Evolutionary conservation across 2,113 vertebrate species (phyloP).

Genomic region (Crocuta crocuta): DNA sequence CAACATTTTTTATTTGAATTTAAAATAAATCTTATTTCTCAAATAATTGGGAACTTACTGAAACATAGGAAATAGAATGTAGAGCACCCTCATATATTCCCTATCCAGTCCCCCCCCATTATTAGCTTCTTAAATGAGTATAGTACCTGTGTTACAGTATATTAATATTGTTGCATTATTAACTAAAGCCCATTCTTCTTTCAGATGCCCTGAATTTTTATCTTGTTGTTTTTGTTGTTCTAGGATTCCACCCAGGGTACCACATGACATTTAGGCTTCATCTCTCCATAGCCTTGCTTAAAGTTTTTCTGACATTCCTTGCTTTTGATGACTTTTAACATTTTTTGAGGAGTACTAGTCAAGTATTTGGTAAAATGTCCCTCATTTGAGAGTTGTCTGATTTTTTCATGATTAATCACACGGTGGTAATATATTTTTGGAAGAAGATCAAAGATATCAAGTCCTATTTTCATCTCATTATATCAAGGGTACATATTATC

Average conservation of each 20-base stretch:
- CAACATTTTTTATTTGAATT: background rate
- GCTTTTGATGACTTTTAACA: background rate
- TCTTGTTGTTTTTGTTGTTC: background rate
- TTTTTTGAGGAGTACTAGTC: background rate
- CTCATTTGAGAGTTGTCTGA: background rate
- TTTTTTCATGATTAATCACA: background rate
- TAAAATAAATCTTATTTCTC: background rate
- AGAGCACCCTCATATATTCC: background rate
- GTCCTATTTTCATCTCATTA: background rate
- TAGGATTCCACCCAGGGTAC: background rate
- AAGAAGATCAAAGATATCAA: background rate
- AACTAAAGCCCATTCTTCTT: background rate
- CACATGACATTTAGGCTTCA: background rate
- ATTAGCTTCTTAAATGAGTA: background rate
- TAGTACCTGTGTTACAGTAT: background rate
- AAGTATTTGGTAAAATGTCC: background rate
- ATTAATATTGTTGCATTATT: background rate
- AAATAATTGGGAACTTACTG: background rate
- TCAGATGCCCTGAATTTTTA: background rate
- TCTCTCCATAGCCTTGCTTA: background rate
- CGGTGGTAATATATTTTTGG: background rate
- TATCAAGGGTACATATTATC: background rate
- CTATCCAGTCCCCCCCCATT: background rate
- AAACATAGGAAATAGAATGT: background rate
- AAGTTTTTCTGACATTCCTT: background rate